Evolutionary conservation across 2,113 vertebrate genomes (phyloP), one percentile per base, ranked within the genome.

Genomic region (Oplegnathus fasciatus): DNA sequence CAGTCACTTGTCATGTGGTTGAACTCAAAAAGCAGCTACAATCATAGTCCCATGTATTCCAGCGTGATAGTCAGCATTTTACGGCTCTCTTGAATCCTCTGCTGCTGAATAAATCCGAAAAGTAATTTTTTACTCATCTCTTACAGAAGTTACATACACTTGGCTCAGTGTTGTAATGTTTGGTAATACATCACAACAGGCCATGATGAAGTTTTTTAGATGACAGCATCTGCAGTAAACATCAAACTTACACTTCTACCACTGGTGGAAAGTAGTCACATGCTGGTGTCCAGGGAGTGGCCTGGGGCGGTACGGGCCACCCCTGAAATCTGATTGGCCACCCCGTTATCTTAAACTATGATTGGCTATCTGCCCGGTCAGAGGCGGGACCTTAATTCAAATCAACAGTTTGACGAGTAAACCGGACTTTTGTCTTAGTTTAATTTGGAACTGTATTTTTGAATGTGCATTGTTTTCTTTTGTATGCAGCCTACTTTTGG

Each of bases 21-120:
- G 28, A 68, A 76, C 30, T 80, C 8, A 58, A 79, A 78, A 44
- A 20, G 71, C 52, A 57, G 72, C 30, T 15, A 13, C 8, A 30
- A 40, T 40, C 3, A 26, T 50, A 6, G 42, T 42, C 1, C 13
- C 28, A 1, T 30, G 22, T 40, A 5, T n/a, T 75, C 10, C 22
- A 40, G 13, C 46, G 34, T 76, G 42, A 48, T 14, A 32, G 66
- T 78, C 48, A 28, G 28, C 18, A 9, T 73, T 78, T 52, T 30
- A 40, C 26, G 22, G 54, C 52, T 15, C 28, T 22, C 15, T 42
- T 34, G 26, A 40, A 18, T 69, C 28, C 6, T 64, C 62, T 26
- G 9, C 64, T 17, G 5, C 24, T 24, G 22, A 62, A 46, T 37
- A 34, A 13, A 42, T 22, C 30, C 17, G 13, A 42, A 50, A 52